Conservation (phyloP, 23 tunicate genomes). For the Styela plicata region DNA sequence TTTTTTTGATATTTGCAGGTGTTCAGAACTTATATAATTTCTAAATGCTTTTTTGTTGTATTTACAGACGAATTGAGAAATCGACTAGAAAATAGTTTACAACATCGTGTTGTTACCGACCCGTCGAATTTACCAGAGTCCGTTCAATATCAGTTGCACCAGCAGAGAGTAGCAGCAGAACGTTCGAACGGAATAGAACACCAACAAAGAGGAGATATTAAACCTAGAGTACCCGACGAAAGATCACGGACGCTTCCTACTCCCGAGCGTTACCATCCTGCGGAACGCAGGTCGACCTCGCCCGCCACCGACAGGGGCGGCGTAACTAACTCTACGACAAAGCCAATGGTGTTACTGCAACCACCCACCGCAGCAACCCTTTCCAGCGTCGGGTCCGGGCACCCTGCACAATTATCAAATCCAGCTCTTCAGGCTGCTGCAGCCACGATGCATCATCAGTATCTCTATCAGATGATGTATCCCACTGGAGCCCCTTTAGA, state of each 20-base stretch:
- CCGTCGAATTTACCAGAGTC: neutral
- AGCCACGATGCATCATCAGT: slow-evolving; percentile 1
- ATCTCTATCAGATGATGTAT: slow-evolving; percentile 8
- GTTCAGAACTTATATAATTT: too few species aligned
- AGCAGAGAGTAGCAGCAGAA: neutral
- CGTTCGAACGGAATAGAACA: slow-evolving; percentile 4
- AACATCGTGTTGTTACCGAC: neutral
- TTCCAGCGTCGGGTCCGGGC: slow-evolving; percentile 18
- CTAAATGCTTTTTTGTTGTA: too few species aligned
- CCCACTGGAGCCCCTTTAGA: slow-evolving; percentile 6
- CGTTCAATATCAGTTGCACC: neutral
- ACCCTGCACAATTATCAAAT: slow-evolving; percentile 2
- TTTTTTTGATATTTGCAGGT: too few species aligned
- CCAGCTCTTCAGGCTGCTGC: neutral
- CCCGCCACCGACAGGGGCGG: slow-evolving; percentile 44
- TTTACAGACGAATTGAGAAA: neutral
- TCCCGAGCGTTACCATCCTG: slow-evolving; percentile 25
- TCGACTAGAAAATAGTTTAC: neutral
- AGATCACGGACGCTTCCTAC: neutral
- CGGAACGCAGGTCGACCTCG: slow-evolving; percentile 29
- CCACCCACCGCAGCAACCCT: slow-evolving; percentile 22
- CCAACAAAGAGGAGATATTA: neutral
- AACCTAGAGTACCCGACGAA: neutral
- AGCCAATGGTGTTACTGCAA: slow-evolving; percentile 39
- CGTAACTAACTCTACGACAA: slow-evolving; percentile 28